Percentiles rank a stretch among this genome's conserved stretches.
phyloP scores from a whole-genome alignment of 92 coral and sea anemone species.

The Meandrina meandrites region DNA sequence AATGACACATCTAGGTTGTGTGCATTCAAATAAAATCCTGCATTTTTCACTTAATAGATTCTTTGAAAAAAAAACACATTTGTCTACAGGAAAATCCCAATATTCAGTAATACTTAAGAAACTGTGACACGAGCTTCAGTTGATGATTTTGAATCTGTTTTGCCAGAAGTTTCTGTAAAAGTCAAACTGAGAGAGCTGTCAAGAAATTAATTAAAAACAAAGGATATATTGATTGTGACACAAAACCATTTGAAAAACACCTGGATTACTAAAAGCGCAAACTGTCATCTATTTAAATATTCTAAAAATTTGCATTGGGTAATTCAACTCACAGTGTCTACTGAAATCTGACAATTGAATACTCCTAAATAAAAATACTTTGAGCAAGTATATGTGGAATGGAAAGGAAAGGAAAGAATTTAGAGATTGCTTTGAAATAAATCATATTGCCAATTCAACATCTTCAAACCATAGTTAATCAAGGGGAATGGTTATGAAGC shows the following conservation, averaged over 20 bases:
- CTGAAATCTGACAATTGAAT: not conserved
- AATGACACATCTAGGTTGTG: not conserved
- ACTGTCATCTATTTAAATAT: not conserved
- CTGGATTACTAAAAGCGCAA: not conserved
- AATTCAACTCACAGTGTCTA: not conserved
- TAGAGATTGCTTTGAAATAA: no score
- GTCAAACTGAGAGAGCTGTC: not conserved
- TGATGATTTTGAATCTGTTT: not conserved
- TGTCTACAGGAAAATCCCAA: not conserved
- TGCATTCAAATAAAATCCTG: not conserved
- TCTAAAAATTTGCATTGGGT: slow-evolving; percentile 4
- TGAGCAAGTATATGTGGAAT: no score
- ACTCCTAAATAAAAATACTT: not conserved
- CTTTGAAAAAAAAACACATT: no score
- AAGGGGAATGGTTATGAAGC: no score
- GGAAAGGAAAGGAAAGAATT: no score
- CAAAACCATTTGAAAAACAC: not conserved
- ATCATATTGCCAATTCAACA: no score
- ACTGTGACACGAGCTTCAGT: not conserved
- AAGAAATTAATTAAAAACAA: not conserved
- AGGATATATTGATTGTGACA: not conserved
- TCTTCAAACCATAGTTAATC: no score
- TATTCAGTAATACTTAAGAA: not conserved
- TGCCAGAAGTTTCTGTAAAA: not conserved
- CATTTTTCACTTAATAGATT: not conserved